Percentiles rank a stretch among this genome's conserved stretches.
Conservation (phyloP, 2,797 vertebrate species). For the Pelochelys cantorii region DNA sequence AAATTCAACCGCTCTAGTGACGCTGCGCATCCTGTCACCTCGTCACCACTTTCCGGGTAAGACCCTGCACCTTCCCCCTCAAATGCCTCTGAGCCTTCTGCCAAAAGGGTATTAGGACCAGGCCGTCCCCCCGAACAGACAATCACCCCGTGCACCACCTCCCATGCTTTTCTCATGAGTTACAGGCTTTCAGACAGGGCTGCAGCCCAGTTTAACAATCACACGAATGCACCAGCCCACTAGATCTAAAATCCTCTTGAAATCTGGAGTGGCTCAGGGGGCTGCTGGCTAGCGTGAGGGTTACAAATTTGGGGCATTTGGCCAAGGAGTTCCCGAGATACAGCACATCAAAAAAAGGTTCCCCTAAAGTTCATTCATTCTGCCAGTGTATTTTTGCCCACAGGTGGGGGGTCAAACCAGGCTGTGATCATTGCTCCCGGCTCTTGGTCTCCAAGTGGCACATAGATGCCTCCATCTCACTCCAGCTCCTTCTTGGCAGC, state of each 20-base stretch:
- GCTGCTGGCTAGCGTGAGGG: background rate
- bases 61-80: background rate
- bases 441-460: background rate
- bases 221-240: no score
- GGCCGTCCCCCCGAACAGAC: background rate
- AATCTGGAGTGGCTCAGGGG: background rate
- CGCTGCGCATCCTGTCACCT: background rate
- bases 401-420: background rate
- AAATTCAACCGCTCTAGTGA: background rate
- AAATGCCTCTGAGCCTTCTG: background rate
- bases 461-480: background rate
- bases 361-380: background rate
- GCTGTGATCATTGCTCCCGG: background rate
- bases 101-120: background rate
- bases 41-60: background rate
- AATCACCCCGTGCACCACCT: background rate
- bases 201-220: no score
- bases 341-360: background rate
- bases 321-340: background rate
- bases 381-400: background rate
- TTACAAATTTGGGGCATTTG: background rate
- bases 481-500: background rate
- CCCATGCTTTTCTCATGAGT: background rate
- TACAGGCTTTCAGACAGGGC: no score
- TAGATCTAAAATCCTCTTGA: no score